Evolutionary conservation across 2,888 invertebrate genomes (phyloP).

Genomic region (Lamellibrachia columna): DNA sequence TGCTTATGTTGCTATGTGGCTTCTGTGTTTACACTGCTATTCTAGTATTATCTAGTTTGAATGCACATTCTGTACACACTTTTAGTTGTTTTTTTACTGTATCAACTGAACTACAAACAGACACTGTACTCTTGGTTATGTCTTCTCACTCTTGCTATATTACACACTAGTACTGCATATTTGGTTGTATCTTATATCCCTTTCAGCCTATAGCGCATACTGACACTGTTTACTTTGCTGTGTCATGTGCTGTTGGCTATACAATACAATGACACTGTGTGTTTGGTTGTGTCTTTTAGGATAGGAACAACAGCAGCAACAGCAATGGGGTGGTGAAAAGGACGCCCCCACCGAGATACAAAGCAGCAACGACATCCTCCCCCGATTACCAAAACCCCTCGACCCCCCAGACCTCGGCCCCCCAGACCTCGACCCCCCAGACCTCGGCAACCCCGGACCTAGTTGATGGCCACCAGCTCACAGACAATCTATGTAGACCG

Average conservation of each 20-base stretch:
- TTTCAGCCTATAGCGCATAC: background rate
- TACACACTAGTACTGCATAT: background rate
- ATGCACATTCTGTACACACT: no score
- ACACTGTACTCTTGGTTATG: background rate
- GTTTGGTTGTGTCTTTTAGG: background rate
- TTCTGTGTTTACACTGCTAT: no score
- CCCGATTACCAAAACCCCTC: background rate
- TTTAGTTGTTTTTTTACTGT: no score
- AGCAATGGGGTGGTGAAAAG: background rate
- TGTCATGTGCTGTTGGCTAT: background rate
- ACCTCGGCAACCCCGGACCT: background rate
- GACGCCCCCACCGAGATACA: background rate
- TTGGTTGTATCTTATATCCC: background rate
- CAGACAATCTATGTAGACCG: constrained; percentile 16
- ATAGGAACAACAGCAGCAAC: constrained; percentile 16
- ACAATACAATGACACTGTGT: background rate
- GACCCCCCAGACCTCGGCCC: background rate
- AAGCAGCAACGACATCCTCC: background rate
- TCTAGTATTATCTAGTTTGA: no score
- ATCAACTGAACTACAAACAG: no score
- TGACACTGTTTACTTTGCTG: background rate
- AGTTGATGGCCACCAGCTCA: background rate
- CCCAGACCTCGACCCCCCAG: background rate
- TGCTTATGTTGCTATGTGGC: no score
- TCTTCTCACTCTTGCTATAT: background rate